Conservation (phyloP, 1,140 invertebrate species). For the Zaprionus ghesquierei region DNA sequence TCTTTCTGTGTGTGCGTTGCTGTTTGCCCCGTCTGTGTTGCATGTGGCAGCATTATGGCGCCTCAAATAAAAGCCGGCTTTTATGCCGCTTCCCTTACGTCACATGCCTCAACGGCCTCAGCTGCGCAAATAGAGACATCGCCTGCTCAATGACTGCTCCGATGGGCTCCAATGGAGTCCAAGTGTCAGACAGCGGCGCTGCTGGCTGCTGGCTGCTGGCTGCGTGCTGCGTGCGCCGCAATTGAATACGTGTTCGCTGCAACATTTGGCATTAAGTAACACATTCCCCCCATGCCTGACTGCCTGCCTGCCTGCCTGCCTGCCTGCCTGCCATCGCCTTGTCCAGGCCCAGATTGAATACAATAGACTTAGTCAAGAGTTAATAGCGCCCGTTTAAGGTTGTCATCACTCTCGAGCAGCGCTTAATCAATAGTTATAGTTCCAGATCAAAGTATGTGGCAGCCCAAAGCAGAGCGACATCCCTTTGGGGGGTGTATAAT, state of each 20-base stretch:
- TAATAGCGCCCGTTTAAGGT: background rate
- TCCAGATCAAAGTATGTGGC: background rate
- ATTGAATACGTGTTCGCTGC: constrained; percentile 46
- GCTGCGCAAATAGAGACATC: constrained; percentile 4
- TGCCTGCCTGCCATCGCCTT: background rate
- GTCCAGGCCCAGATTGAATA: background rate
- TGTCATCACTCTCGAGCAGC: background rate
- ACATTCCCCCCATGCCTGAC: background rate
- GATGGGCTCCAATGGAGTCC: constrained; percentile 26
- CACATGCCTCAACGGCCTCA: background rate
- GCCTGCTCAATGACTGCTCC: constrained; percentile 15
- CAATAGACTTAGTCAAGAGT: background rate
- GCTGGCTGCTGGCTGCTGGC: background rate
- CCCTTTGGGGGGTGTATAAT: too few relatives aligned
- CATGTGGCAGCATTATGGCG: constrained; percentile 74
- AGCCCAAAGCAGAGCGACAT: too few relatives aligned
- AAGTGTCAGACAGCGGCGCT: background rate
- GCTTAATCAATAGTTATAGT: background rate
- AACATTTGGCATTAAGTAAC: constrained; percentile 31
- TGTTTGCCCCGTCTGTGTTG: constrained; percentile 43
- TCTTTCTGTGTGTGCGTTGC: constrained; percentile 14
- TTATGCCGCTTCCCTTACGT: constrained; percentile 38
- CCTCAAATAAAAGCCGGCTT: constrained; percentile 70
- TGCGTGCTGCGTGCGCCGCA: constrained; percentile 24
- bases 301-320: background rate